Evolutionary conservation across 2,113 vertebrate genomes (phyloP), one percentile per base, ranked within the genome.

Genomic region (Typhlomys cinereus): DNA sequence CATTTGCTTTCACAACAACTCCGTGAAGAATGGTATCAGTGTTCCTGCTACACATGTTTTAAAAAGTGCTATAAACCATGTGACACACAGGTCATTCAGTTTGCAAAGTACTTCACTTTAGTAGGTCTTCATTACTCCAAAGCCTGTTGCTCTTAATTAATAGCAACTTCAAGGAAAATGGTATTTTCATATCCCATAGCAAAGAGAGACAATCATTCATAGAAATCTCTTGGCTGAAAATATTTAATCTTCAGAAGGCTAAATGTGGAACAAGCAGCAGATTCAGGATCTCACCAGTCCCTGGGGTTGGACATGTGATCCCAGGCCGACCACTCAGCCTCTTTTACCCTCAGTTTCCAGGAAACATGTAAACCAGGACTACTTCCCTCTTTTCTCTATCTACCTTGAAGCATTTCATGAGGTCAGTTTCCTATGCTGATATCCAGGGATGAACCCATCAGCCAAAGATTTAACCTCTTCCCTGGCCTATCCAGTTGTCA

Each of bases 121-220:
- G 36, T 70, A 83, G 62, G 74, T 79, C 11, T 88, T 1, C 67
- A 52, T 64, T 84, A 89, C 36, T 83, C 75, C 57, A 86, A 90
- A 90, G 44, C 9, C 44, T 82, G 75, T 57, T n/a, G 36, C 46
- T 93, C 85, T 90, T 44, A 74, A 90, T 93, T 83, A 96, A 83
- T 3, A 92, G 61, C 7, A 34, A n/a, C 71, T 97, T 90, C 29
- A 85, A 78, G 48, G 69, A 66, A 92, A 64, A 93, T 88, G 57
- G 79, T 82, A 91, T 85, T 94, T 95, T 90, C 70, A 75, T 71
- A 85, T 46, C 41, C 75, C 41, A 39, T 83, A 50, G 86, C 82
- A 92, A 95, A 95, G 95, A 91, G 93, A 85, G 70, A 95, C 94
- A 96, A 93, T 17, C 71, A 84, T 83, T 93, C 79, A 62, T 95